These are phyloP conservation scores for Acholoe squamosa DNA, from an alignment of 2,888 invertebrate genomes.

Conservation along the genomic window DNA sequence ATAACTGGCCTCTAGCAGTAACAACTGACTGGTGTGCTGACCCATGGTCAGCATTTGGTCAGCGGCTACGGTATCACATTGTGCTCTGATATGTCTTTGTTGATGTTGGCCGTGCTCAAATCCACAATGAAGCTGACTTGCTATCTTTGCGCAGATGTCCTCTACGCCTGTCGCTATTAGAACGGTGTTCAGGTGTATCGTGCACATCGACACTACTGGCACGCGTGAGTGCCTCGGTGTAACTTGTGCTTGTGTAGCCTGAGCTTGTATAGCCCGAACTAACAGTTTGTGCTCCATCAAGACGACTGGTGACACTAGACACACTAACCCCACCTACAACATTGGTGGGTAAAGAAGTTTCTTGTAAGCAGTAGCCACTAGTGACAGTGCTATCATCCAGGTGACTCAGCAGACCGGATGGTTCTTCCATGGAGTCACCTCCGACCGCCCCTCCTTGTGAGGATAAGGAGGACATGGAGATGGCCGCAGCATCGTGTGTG, in stretches of 20 bases:
- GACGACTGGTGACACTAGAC: conserved; percentile 12
- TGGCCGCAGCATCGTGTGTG: conserved; percentile 25
- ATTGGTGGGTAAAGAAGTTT: neutral
- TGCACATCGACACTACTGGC: conserved; percentile 44
- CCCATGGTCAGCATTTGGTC: neutral
- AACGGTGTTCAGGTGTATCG: conserved; percentile 14
- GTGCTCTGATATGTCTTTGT: conserved; percentile 50
- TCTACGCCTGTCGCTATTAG: conserved; percentile 32
- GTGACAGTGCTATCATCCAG: conserved; percentile 7
- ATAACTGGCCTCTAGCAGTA: neutral
- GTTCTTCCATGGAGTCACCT: conserved; percentile 16
- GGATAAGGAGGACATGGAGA: conserved; percentile 46
- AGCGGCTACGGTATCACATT: conserved; percentile 31
- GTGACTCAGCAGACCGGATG: neutral
- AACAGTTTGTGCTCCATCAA: neutral
- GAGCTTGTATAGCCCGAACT: conserved; percentile 29
- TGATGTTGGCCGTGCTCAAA: neutral
- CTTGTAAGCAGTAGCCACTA: neutral
- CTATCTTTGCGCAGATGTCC: conserved; percentile 39
- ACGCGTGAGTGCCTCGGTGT: conserved; percentile 47
- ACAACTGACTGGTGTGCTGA: neutral
- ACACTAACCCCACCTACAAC: neutral
- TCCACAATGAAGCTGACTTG: conserved; percentile 48
- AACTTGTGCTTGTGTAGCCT: conserved; percentile 18
- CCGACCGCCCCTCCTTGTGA: conserved; percentile 55